Evolutionary conservation across 2,113 vertebrate species (phyloP), one percentile per base, ranked within the genome.

Genomic region (Colius striatus): DNA sequence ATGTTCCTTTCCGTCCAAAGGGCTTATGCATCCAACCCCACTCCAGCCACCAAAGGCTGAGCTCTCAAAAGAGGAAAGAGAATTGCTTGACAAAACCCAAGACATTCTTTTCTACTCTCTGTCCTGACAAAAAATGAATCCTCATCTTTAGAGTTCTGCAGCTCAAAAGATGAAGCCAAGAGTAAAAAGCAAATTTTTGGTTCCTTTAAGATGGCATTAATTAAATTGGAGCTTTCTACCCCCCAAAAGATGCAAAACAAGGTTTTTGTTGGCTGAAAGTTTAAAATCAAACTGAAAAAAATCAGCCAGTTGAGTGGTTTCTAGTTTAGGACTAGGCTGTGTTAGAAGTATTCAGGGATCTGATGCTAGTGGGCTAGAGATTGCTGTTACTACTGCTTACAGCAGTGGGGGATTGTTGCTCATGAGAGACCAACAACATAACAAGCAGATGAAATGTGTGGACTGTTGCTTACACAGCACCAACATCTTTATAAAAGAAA

Each of bases 381-480:
- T 55, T 89, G 93, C 74, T 92, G 87, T 89, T 92, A 92, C 89
- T 94, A 95, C 62, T 92, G 51, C 91, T 92, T 83, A 36, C 47
- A 95, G 87, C 58, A 96, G 77, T 76, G 74, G 62, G 73, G 89
- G 77, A 23, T 91, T 94, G 65, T 54, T 83, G 62, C 74, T 92
- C 76, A 55, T 45, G 62, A 78, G 61, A 85, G 74, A 95, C 54
- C 81, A 95, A 80, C 84, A 94, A 87, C 72, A 88, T 73, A 95
- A 95, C 89, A 94, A 94, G 75, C 74, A 89, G 87, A 85, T 92
- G 63, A 95, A 94, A 91, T 91, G 94, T 95, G 95, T 92, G 93
- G 93, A 96, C 87, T 83, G 84, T 87, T 96, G 89, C 91, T 91
- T 92, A 65, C 92, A 87, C 63, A 80, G 58, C 81, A 94, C 47